These are phyloP conservation scores for Lepidonotus clava DNA, from an alignment of 2,888 invertebrate genomes.

Conservation along the genomic window DNA sequence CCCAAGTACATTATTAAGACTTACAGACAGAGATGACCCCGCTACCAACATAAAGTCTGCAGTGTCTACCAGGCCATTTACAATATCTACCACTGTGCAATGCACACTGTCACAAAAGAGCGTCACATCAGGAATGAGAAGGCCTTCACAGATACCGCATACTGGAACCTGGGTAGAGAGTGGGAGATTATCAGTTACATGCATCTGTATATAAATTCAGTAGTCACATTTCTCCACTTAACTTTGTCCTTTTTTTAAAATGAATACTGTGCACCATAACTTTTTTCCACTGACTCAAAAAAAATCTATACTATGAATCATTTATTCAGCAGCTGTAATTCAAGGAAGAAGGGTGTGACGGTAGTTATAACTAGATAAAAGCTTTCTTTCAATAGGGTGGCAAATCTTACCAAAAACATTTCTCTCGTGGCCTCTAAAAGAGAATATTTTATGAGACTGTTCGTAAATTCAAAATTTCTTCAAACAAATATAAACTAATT, in stretches of 20 bases:
- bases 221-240: neutral
- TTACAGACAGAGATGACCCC: conserved; percentile 92
- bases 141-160: conserved; percentile 87
- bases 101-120: conserved; percentile 99
- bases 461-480: too few species aligned
- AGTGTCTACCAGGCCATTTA: conserved; percentile 85
- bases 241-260: neutral
- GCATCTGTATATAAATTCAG: neutral
- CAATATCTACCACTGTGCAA: conserved; percentile 85
- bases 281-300: too few species aligned
- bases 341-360: too few species aligned
- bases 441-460: too few species aligned
- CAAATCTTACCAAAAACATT: too few species aligned
- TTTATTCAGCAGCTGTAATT: too few species aligned
- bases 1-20: conserved; percentile 18
- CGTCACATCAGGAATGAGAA: conserved; percentile 94
- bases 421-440: too few species aligned
- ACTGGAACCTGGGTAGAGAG: conserved; percentile 85
- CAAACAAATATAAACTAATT: too few species aligned
- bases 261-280: neutral
- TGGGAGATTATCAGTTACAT: too few species aligned
- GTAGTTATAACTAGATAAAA: too few species aligned
- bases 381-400: too few species aligned
- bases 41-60: conserved; percentile 92
- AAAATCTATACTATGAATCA: too few species aligned